Evolutionary conservation across 2,888 invertebrate genomes (phyloP).

Genomic region (Lasioglossum malachurum): DNA sequence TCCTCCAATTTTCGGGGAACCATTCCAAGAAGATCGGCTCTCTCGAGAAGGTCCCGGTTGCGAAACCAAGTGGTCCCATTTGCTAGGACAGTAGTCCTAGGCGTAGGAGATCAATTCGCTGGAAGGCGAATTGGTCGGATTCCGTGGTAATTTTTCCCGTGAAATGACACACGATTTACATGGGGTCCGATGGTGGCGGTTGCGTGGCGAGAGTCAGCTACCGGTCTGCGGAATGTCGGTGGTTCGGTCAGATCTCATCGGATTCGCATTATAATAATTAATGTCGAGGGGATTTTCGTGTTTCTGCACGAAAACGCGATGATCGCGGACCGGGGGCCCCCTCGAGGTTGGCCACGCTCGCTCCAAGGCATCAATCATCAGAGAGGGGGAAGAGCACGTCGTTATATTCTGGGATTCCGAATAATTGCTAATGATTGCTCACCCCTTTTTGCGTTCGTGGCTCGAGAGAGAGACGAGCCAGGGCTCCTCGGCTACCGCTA

Average conservation of each 20-base stretch:
- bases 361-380: constrained; percentile 75
- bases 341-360: constrained; percentile 20
- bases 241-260: constrained; percentile 51
- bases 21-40: neutral
- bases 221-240: constrained; percentile 43
- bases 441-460: constrained; percentile 36
- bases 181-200: neutral
- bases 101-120: neutral
- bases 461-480: neutral
- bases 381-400: constrained; percentile 66
- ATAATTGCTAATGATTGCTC: constrained; percentile 77
- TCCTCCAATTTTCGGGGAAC: neutral
- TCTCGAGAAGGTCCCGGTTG: neutral
- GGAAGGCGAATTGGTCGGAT: neutral
- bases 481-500: constrained; percentile 43
- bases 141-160: constrained; percentile 10
- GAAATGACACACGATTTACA: constrained; percentile 50
- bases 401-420: constrained; percentile 75
- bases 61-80: neutral
- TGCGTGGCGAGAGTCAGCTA: constrained; percentile 47
- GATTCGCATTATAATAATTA: constrained; percentile 69
- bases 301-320: constrained; percentile 75
- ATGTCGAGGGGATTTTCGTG: constrained; percentile 62
- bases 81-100: neutral
- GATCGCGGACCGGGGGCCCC: constrained; percentile 63